Conservation (phyloP, 2,113 vertebrate genomes). For the Pseudorasbora parva region DNA sequence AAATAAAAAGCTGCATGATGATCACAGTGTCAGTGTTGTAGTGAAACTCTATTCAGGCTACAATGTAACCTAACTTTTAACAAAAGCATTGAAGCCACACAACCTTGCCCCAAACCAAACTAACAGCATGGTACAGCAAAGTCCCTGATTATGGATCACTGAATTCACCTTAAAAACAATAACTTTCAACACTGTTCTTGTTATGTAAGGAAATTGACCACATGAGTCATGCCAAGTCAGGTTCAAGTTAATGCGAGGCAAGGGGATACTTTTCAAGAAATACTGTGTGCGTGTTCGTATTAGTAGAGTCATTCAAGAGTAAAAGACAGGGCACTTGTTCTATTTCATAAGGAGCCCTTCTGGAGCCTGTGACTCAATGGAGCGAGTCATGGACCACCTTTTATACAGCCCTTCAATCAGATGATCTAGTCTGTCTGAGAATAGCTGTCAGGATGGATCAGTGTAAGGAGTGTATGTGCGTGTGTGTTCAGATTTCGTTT, state of each 20-base stretch:
- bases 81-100: conserved; percentile 2
- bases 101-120: conserved; percentile 45
- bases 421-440: conserved; percentile 23
- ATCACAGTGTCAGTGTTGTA: background rate
- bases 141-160: conserved; percentile 41
- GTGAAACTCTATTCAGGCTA: background rate
- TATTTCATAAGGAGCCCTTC: conserved; percentile 18
- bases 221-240: conserved; percentile 34
- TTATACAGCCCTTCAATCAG: conserved; percentile 7
- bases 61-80: conserved; percentile 10
- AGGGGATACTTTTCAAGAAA: conserved; percentile 33
- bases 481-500: background rate
- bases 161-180: conserved; percentile 20
- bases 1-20: background rate
- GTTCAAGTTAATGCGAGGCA: conserved; percentile 28
- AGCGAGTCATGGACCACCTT: conserved; percentile 44
- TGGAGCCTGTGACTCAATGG: conserved; percentile 32
- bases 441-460: conserved; percentile 34
- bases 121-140: conserved; percentile 6
- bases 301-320: background rate
- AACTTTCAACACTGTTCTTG: conserved; percentile 34
- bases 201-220: conserved; percentile 27
- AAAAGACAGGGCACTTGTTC: conserved; percentile 1
- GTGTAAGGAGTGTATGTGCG: conserved; percentile 13
- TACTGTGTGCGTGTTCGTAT: conserved; percentile 5